Percentiles rank a stretch among this genome's conserved stretches.
Conservation (phyloP, 2,888 invertebrate species). For the Mechanitis messenoides region DNA sequence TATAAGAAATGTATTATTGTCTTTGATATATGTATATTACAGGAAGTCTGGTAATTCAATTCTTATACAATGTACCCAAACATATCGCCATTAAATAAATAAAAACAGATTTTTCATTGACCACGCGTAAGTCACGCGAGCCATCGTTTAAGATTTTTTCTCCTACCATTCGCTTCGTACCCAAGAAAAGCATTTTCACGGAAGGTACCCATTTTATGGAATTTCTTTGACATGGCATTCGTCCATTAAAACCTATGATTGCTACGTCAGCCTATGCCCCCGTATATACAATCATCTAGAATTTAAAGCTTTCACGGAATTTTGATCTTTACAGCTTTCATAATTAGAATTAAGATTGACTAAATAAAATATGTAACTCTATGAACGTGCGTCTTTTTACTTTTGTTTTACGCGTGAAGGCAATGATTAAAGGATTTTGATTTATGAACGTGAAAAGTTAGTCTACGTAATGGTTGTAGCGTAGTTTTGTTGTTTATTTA, state of each 20-base stretch:
- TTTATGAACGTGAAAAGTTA: conserved; percentile 24
- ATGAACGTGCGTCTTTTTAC: conserved; percentile 13
- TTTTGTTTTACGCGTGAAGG: conserved; percentile 31
- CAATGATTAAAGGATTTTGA: conserved; percentile 31
- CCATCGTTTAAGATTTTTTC: conserved; percentile 67
- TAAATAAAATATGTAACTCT: not conserved
- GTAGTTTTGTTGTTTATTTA: not conserved
- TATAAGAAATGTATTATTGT: not conserved
- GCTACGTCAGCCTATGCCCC: conserved; percentile 43
- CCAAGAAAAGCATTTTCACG: conserved; percentile 44
- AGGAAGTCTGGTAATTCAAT: too few relatives aligned
- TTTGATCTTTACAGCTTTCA: not conserved
- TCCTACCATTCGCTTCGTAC: conserved; percentile 46
- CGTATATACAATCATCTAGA: conserved; percentile 5
- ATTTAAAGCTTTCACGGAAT: conserved; percentile 5
- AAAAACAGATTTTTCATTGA: conserved; percentile 48
- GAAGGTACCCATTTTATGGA: conserved; percentile 53
- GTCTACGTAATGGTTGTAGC: conserved; percentile 11
- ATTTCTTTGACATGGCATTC: conserved; percentile 71
- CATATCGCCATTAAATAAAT: conserved; percentile 9
- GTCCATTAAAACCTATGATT: conserved; percentile 67
- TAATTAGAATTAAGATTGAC: conserved; percentile 28
- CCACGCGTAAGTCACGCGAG: conserved; percentile 64
- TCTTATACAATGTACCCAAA: conserved; percentile 16
- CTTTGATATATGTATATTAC: not conserved